These are phyloP conservation scores for Rhimphoctona megacephalus DNA, from an alignment of 2,888 invertebrate genomes.

Conservation along the genomic window DNA sequence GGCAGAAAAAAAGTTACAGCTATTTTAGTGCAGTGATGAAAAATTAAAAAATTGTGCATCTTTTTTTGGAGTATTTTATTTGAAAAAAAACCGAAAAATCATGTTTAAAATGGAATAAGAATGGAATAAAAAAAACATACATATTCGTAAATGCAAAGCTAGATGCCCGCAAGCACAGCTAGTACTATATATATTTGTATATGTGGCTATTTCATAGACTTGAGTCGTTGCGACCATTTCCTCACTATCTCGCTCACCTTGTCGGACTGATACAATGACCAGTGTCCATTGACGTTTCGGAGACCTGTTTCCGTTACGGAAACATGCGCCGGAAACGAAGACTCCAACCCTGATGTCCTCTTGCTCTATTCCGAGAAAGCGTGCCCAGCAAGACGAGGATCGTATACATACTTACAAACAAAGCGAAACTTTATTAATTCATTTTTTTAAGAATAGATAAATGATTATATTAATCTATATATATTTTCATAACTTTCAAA, in stretches of 20 bases:
- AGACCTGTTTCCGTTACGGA: conserved; percentile 79
- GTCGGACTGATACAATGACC: conserved; percentile 79
- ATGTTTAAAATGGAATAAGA: too few species aligned
- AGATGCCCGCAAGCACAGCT: too few species aligned
- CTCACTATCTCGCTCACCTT: conserved; percentile 40
- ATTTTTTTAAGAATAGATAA: not conserved
- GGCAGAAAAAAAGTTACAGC: too few species aligned
- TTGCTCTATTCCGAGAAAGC: conserved; percentile 45
- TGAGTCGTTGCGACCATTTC: conserved; percentile 1
- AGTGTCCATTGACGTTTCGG: conserved; percentile 77
- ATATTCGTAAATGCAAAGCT: too few species aligned
- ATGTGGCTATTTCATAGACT: conserved; percentile 25
- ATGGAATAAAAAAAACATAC: too few species aligned
- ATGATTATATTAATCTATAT: not conserved
- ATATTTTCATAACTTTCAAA: not conserved
- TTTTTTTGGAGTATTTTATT: too few species aligned
- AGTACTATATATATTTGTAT: too few species aligned
- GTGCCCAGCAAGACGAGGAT: not conserved
- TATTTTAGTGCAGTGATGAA: too few species aligned
- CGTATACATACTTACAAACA: not conserved
- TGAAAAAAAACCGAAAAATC: too few species aligned
- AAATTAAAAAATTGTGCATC: too few species aligned
- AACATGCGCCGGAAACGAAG: conserved; percentile 81
- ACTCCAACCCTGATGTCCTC: conserved; percentile 79
- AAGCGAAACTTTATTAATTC: not conserved